Conservation (phyloP, 2,797 vertebrate genomes). For the Cirrhinus mrigala region DNA sequence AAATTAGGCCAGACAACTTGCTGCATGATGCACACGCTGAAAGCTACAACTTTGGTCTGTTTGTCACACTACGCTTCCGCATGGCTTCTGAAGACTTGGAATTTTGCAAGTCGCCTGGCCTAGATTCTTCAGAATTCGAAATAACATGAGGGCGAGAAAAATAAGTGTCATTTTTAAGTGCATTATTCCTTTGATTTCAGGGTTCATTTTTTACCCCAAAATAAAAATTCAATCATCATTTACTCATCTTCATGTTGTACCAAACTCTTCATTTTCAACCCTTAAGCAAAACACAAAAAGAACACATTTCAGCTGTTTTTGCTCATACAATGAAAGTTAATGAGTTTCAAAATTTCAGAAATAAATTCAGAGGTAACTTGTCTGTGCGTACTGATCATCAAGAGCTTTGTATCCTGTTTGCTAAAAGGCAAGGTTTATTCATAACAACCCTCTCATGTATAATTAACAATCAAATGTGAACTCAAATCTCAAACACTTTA, state of each 20-base stretch:
- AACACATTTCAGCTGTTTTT: not conserved
- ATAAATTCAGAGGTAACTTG: not conserved
- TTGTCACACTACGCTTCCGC: conserved; percentile 5
- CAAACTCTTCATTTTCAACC: not conserved
- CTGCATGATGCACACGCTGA: conserved; percentile 7
- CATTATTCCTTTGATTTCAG: not conserved
- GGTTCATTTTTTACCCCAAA: not conserved
- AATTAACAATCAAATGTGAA: not conserved
- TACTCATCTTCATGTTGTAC: not conserved
- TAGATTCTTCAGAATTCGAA: conserved; percentile 3
- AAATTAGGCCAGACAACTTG: conserved; percentile 20
- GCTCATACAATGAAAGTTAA: not conserved
- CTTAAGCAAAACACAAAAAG: not conserved
- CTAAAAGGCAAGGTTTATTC: not conserved
- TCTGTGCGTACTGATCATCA: not conserved
- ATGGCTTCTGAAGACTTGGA: not conserved
- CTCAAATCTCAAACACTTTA: not conserved
- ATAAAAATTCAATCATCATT: not conserved
- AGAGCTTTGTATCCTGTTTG: not conserved
- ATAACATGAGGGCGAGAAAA: not conserved
- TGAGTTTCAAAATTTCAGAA: not conserved
- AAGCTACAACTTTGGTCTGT: conserved; percentile 12
- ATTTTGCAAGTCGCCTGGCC: conserved; percentile 5
- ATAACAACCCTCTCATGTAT: not conserved
- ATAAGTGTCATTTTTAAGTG: not conserved